Evolutionary conservation across 2,113 vertebrate genomes (phyloP), one percentile per base, ranked within the genome.

Genomic region (Garra rufa): DNA sequence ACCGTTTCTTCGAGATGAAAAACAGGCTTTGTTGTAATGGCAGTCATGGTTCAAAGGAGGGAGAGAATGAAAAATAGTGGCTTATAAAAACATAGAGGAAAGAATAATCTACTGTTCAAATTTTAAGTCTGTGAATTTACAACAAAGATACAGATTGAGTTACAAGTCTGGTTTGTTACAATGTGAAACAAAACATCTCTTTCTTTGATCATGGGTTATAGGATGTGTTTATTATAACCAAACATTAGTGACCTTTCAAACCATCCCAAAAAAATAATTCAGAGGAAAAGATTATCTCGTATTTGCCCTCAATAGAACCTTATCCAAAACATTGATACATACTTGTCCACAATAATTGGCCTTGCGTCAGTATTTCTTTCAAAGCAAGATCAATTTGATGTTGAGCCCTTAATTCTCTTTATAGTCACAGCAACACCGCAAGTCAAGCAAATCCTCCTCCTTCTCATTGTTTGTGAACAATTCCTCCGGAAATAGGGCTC

Each of bases 401-500:
- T 74, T n/a, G 67, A 83, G 74, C 74, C 80, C n/a, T 24, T 52
- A 14, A 57, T 9, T 76, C 21, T 28, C 67, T 84, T 34, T 43
- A 28, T 13, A 57, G 63, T 76, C 76, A 81, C 75, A 76, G 48
- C 76, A 70, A 24, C 82, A 87, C 46, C 59, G 48, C 85, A 83
- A 81, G 46, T 28, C 76, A 84, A 87, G 83, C 82, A 76, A 50
- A 81, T 81, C 77, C 78, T 82, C 83, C 69, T 43, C 80, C 26
- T 73, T 69, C 26, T 48, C 81, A 83, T 85, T 83, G 84, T 88
- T 84, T 71, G 30, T 76, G 46, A 78, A 48, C 59, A 2, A 52
- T 71, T 83, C 48, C 50, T 88, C 84, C 57, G 76, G 76, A 84
- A 88, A 81, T 67, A 34, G 65, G 50, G 81, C 89, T 78, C 67